A percentile compares a stretch with the other conserved stretches of the same genome.
phyloP scores from a whole-genome alignment of 2,797 vertebrate species.

The Notoglanidium macrostoma region DNA sequence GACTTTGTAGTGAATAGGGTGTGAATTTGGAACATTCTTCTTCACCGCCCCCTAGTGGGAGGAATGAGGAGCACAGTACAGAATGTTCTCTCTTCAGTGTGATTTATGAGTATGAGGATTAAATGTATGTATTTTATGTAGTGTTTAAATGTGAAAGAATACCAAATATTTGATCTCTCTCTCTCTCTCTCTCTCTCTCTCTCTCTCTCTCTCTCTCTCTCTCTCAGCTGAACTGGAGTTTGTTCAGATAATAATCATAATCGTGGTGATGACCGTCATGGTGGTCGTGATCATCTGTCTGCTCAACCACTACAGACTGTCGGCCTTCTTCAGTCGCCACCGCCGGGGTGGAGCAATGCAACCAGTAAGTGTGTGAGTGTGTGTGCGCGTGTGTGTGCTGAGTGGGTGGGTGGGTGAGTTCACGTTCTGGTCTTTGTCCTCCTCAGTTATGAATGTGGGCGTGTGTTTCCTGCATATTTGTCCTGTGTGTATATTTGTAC shows the following conservation, averaged over 20 bases:
- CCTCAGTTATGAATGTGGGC: slow-evolving; percentile 25
- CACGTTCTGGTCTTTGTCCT: slow-evolving; percentile 33
- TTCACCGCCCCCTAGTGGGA: slow-evolving; percentile 1
- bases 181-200: not conserved
- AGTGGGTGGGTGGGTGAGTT: slow-evolving; percentile 37
- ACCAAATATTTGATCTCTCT: not conserved
- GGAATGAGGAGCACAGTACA: not conserved
- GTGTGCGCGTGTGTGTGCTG: slow-evolving; percentile 35
- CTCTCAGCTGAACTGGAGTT: slow-evolving; percentile 87
- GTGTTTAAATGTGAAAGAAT: not conserved
- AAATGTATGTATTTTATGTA: not conserved
- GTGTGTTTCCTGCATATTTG: slow-evolving; percentile 32
- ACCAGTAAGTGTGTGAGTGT: slow-evolving; percentile 46
- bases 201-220: slow-evolving; percentile 21
- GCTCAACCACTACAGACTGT: slow-evolving; percentile 87
- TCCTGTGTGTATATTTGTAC: not conserved
- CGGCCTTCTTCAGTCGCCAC: slow-evolving; percentile 81
- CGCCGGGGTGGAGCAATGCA: slow-evolving; percentile 74
- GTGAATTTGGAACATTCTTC: not conserved
- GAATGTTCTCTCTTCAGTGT: not conserved
- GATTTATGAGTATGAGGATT: not conserved
- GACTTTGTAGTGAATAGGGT: not conserved
- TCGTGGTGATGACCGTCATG: slow-evolving; percentile 89
- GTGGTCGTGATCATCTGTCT: slow-evolving; percentile 87
- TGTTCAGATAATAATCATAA: slow-evolving; percentile 88